Conservation (phyloP, 2,113 vertebrate genomes). For the Pomatostomus ruficeps region DNA sequence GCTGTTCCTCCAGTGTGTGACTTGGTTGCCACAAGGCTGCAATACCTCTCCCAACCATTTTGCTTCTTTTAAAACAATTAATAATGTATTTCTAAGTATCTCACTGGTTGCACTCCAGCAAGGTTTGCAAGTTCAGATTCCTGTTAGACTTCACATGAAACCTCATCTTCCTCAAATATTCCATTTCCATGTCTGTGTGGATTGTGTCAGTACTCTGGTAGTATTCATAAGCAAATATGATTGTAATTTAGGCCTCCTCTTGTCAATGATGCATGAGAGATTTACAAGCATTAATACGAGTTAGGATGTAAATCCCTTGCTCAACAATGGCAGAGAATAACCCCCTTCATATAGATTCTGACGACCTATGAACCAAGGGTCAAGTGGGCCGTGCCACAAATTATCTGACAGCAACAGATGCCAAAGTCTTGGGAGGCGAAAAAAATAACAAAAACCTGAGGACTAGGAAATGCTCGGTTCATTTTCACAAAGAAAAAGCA, state of each 20-base stretch:
- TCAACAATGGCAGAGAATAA: constrained; percentile 61
- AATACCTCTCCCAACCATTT: background rate
- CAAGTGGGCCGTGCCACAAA: constrained; percentile 47
- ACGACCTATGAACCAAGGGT: constrained; percentile 68
- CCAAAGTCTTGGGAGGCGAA: background rate
- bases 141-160: background rate
- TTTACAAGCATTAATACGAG: constrained; percentile 65
- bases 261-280: constrained; percentile 54
- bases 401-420: constrained; percentile 59
- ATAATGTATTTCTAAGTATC: background rate
- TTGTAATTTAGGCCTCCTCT: constrained; percentile 53
- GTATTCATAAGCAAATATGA: constrained; percentile 63
- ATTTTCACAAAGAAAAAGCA: constrained; percentile 1
- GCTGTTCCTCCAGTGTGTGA: background rate
- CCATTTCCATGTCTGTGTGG: background rate
- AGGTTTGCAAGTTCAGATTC: background rate
- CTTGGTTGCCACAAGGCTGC: background rate
- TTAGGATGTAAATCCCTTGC: constrained; percentile 63
- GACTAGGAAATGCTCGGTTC: background rate
- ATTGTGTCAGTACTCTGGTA: background rate
- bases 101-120: background rate
- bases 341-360: constrained; percentile 56
- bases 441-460: background rate
- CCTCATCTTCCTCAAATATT: background rate
- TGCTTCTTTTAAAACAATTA: background rate